Evolutionary conservation across 2,888 invertebrate genomes (phyloP), one percentile per base, ranked within the genome.

Genomic region (Agrypnus murinus): DNA sequence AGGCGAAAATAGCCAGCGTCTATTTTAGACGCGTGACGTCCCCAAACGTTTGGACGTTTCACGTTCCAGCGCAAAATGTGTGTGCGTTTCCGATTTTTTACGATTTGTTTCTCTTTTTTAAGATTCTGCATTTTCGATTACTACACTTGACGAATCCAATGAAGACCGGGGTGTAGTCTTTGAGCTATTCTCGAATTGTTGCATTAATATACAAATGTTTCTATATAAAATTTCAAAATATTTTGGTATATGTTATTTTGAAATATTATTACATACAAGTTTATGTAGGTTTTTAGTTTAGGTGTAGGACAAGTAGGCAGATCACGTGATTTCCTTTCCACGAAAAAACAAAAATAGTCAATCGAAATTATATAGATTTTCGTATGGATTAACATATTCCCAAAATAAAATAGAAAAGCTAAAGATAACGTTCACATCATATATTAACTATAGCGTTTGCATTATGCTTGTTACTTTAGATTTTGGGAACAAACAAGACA

Each of bases 21-120:
- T 78, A 78, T 79, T 79, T 79, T 76, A 9, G 78, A 77, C 74
- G 74, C 70, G 72, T 78, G 79, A 78, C 79, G 79, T 79, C 76
- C 70, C 65, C 65, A 72, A 67, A 72, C 58, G 68, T 71, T 64
- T 65, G 60, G 62, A 62, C 65, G 65, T 58, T 58, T 34, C 48
- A 38, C 65, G 32, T 57, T 65, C 55, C 58, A 50, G 38, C 15
- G 71, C 71, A 46, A 73, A 69, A 73, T 60, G 65, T 59, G 63
- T n/a, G n/a, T n/a, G n/a, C 65, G 73, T 67, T 66, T 69, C 60
- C 53, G 67, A 67, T 60, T 55, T 63, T 64, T 40, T 58, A 12
- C 36, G 31, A 32, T 63, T 55, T 55, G 53, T 55, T 64, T 46
- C n/a, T 34, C 48, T 31, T 40, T 59, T n/a, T 58, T 58, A 10